A percentile compares a stretch with the other conserved stretches of the same genome.
Conservation (phyloP, 2,797 vertebrate species). For the Enoplosus armatus region DNA sequence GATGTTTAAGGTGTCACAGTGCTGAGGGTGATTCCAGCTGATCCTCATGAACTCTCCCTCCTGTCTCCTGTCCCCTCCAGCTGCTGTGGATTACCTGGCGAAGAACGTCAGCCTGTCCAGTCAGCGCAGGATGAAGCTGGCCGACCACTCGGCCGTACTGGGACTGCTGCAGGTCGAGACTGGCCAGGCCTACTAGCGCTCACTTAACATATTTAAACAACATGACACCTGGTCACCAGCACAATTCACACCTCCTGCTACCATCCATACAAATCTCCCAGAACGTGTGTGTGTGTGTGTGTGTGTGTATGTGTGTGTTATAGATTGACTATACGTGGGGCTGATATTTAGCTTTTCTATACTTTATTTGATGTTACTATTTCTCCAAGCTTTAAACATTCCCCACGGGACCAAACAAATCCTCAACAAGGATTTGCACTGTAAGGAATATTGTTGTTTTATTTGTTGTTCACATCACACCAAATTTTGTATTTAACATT, state of each 20-base stretch:
- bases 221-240: constrained; percentile 71
- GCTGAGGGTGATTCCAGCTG: background rate
- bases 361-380: constrained; percentile 11
- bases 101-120: constrained; percentile 96
- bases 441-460: constrained; percentile 11
- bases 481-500: background rate
- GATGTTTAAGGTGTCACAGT: background rate
- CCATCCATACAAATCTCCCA: constrained; percentile 29
- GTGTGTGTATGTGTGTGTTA: constrained; percentile 7
- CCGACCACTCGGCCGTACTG: constrained; percentile 94
- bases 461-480: constrained; percentile 19
- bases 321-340: background rate
- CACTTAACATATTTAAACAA: constrained; percentile 10
- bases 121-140: constrained; percentile 96
- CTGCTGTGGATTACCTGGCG: constrained; percentile 95
- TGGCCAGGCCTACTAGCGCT: constrained; percentile 92
- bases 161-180: constrained; percentile 97
- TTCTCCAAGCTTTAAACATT: constrained; percentile 57
- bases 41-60: background rate
- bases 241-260: constrained; percentile 57
- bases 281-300: constrained; percentile 14
- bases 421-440: constrained; percentile 6
- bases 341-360: constrained; percentile 41
- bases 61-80: constrained; percentile 59
- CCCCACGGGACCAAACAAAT: constrained; percentile 32